Base-by-base conservation (phyloP, 2,888 invertebrate genomes). In the Drosophila neutralis region DNA sequence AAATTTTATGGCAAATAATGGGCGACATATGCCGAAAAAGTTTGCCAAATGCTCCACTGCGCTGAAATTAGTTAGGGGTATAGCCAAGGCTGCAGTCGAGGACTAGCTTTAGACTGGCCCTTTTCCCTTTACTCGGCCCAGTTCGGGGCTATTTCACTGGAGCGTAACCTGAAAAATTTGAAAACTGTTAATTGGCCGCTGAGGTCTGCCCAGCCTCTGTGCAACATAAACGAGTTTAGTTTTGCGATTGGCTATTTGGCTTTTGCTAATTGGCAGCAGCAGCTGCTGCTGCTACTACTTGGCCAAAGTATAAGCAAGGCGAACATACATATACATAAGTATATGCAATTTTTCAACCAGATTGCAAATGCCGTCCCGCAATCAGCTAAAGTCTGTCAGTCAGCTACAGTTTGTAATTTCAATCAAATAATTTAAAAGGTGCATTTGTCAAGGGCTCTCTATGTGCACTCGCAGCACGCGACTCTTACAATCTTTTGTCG, bases 1-100 rank as follows among this genome's bases (percentile, higher is more conserved):
- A 81, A 82, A 89, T 86, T 87, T 79, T 80, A 82, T 75, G 85
- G 78, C 80, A 85, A 87, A 88, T 87, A 89, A 85, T 83, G 86
- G 87, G 80, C 73, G 81, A 80, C 89, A 89, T 89, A 87, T 88
- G 86, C 79, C 73, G 69, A 85, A 81, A 79, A 87, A 88, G 74
- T 84, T 87, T 87, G 66, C 73, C 76, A 65, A 75, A 82, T 85
- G 85, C 86, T 82, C 73, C 70, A 70, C 75, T 85, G 83, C 65
- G 69, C 69, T 62, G 61, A 86, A 87, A 83, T 89, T 89, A 87
- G 88, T 89, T 38, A 8, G 73, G 82, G 73, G 65, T 49, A 59
- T 60, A 57, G 74, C 82, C 85, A 79, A 86, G 67, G 67, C 63
- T 69, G 58, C 42, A 38, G 7, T 29, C 15, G 54, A 66, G 59